Evolutionary conservation across 2,888 invertebrate genomes (phyloP), one percentile per base, ranked within the genome.

Genomic region (Lochmaea crataegi): DNA sequence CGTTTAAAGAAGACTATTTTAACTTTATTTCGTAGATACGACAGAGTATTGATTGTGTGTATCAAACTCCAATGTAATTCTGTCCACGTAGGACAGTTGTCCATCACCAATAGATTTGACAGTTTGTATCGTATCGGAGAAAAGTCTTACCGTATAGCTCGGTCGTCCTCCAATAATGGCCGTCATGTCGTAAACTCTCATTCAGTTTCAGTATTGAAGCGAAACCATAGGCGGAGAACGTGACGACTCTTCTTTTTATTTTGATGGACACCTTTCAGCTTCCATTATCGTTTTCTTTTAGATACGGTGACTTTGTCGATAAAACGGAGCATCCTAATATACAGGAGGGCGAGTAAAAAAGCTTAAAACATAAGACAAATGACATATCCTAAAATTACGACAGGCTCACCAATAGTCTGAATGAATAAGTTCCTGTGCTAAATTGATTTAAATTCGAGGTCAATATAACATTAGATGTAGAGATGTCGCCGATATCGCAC

Each of bases 221-320:
- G 84, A 84, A 84, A 83, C 84, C 85, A 85, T 85, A 84, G 85
- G 85, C 85, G 83, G 82, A 82, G 84, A 82, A 85, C 85, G 85
- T 85, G 85, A 69, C 38, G 63, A 56, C 63, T 63, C 16, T 42
- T 41, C 41, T 63, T 63, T 63, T 18, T 64, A 53, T 58, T 64
- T 58, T 77, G 77, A 77, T 73, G 71, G 76, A 77, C 76, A 72
- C 72, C 74, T 74, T 73, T 73, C 51, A 32, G 45, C 61, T 38
- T 60, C 74, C 76, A 77, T 77, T 77, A 77, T 74, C 74, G 73
- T 76, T 77, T 73, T 71, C 70, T 76, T 70, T 76, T 70, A 68
- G 60, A 26, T 51, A 9, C 6, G 71, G 66, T 71, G 72, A 74
- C 76, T 61, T 73, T 56, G 75, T 60, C 70, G 74, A 77, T 77